Evolutionary conservation across 1,140 invertebrate genomes (phyloP).

Genomic region (Ceratina australensis): DNA sequence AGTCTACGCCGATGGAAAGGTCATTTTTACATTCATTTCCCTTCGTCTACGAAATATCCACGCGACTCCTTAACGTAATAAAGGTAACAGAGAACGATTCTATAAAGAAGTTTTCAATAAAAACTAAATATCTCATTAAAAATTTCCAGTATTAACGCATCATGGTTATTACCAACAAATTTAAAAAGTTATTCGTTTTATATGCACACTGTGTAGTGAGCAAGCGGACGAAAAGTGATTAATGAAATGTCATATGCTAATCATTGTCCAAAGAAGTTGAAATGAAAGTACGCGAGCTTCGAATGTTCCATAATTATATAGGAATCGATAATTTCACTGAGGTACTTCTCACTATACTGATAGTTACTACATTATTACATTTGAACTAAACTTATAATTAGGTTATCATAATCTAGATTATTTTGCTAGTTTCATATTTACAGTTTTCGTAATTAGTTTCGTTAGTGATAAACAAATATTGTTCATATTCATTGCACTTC

Average conservation of each 20-base stretch:
- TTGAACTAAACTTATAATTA: slow-evolving; percentile 7
- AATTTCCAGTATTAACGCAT: background rate
- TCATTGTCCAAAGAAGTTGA: too few species aligned
- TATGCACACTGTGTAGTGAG: too few species aligned
- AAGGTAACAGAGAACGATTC: background rate
- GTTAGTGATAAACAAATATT: slow-evolving; percentile 15
- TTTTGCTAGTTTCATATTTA: slow-evolving; percentile 10
- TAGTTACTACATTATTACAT: slow-evolving; percentile 3
- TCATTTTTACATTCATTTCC: slow-evolving; percentile 13
- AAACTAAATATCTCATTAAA: too few species aligned
- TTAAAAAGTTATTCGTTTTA: background rate
- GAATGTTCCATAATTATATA: slow-evolving; percentile 20
- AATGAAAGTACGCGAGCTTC: background rate
- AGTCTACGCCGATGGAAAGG: background rate
- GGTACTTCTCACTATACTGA: slow-evolving; percentile 22
- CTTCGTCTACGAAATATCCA: background rate
- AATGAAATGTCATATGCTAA: too few species aligned
- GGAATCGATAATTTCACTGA: slow-evolving; percentile 47
- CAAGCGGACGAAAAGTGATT: too few species aligned
- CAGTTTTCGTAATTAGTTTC: slow-evolving; percentile 23
- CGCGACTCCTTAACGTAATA: background rate
- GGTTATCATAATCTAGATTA: slow-evolving; percentile 12
- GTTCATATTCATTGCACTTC: background rate
- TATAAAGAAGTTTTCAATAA: background rate
- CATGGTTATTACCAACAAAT: background rate